Base-by-base conservation (phyloP, 2,797 vertebrate genomes). In the Syndactyla subalaris region DNA sequence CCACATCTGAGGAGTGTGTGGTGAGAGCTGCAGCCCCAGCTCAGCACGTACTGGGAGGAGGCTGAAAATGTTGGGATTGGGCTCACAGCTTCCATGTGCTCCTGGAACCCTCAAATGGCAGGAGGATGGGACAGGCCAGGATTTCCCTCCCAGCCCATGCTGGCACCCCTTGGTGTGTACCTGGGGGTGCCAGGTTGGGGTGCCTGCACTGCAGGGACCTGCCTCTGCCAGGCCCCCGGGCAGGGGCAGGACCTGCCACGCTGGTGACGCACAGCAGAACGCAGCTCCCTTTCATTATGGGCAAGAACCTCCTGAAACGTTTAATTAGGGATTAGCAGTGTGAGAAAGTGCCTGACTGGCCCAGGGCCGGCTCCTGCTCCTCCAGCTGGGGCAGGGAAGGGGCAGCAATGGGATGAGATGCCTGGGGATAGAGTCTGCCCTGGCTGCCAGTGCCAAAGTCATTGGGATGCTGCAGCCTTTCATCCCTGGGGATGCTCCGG, bases 271-370 rank as follows among this genome's bases (percentile, higher is more conserved):
- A 48, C 1, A 7, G 88, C 70, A 54, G 24, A 84, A 63, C 24
- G 0, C 3, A 0, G 29, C 22, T 92, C 68, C 88, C 95, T 97
- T n/a, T 96, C 93, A 95, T 96, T 77, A 95, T 4, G 55, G 81
- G 17, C 59, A 54, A 62, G 78, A 92, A 86, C 52, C 55, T 92
- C 80, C 77, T 46, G 13, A 67, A 92, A 91, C 0, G 29, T 45
- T 92, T 94, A 88, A 89, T 88, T 83, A 75, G 75, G 93, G 91
- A 72, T 92, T 23, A 52, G 58, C 29, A 67, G 39, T 4, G n/a
- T 85, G 89, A 96, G 95, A 95, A 94, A 91, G 87, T 38, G 74
- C 84, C 43, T 26, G 84, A 34, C 78, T 80, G 93, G 83, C 88
- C 86, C 32, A 48, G 76, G 72, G 85, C 86, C 1, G 27, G 22